Evolutionary conservation across 2,888 invertebrate genomes (phyloP).

Genomic region (Synanthedon vespiformis): DNA sequence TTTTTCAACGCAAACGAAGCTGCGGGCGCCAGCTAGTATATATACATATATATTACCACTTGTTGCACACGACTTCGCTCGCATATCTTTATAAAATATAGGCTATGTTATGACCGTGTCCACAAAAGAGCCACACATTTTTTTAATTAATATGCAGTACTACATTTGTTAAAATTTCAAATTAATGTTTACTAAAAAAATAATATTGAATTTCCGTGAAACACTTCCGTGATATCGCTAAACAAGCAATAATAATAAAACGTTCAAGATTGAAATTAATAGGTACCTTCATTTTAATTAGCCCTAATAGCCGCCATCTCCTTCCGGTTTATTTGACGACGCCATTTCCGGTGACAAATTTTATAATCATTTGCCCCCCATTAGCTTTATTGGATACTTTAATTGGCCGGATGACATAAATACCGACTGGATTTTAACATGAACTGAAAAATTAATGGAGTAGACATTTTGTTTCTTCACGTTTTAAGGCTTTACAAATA

Average conservation of each 20-base stretch:
- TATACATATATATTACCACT: too few species aligned
- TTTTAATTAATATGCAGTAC: too few species aligned
- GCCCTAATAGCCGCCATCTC: conserved; percentile 16
- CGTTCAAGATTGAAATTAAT: conserved; percentile 6
- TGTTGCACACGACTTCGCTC: too few species aligned
- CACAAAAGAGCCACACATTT: too few species aligned
- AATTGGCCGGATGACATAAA: conserved; percentile 8
- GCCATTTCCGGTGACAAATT: conserved; percentile 20
- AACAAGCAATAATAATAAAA: conserved; percentile 8
- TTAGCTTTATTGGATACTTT: conserved; percentile 12
- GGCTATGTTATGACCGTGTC: too few species aligned
- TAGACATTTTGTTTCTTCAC: background rate
- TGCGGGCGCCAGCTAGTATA: too few species aligned
- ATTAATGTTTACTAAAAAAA: too few species aligned
- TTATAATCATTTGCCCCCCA: conserved; percentile 14
- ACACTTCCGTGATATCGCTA: background rate
- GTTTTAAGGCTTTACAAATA: too few species aligned
- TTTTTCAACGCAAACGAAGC: too few species aligned
- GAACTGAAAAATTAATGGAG: background rate
- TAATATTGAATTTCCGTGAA: background rate
- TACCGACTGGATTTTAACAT: conserved; percentile 1
- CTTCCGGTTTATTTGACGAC: conserved; percentile 8
- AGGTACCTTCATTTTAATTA: conserved; percentile 24
- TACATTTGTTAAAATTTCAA: too few species aligned
- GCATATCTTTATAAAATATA: too few species aligned